Conservation (phyloP, 2,888 invertebrate species). For the Drosophila bunnanda region DNA sequence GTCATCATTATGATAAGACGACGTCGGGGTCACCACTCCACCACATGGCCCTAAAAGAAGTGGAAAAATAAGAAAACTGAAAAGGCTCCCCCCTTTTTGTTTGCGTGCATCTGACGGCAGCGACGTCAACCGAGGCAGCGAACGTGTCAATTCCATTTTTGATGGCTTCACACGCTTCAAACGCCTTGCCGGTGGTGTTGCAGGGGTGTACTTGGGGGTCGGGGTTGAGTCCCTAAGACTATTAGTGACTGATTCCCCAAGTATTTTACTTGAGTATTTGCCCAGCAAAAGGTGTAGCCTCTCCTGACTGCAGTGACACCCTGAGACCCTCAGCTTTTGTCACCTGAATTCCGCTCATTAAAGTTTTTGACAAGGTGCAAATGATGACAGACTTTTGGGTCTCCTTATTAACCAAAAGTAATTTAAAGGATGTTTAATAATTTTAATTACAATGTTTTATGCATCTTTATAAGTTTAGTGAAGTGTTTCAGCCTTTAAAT, state of each 20-base stretch:
- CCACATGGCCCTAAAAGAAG: slow-evolving; percentile 7
- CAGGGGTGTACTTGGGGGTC: too few relatives aligned
- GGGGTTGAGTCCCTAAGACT: slow-evolving; percentile 12
- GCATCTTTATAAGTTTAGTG: too few relatives aligned
- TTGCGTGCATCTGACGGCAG: slow-evolving; percentile 38
- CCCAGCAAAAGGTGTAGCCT: background rate
- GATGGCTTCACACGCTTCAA: slow-evolving; percentile 50
- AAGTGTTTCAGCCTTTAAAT: background rate
- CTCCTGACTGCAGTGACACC: background rate
- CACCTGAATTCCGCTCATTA: slow-evolving; percentile 9
- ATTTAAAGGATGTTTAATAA: background rate
- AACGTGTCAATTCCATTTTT: slow-evolving; percentile 54
- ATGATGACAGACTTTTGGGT: background rate
- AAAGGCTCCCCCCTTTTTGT: slow-evolving; percentile 23
- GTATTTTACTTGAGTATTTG: slow-evolving; percentile 15
- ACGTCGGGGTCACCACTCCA: slow-evolving; percentile 44
- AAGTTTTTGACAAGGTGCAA: slow-evolving; percentile 1
- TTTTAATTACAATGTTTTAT: too few relatives aligned
- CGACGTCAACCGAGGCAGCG: slow-evolving; percentile 10
- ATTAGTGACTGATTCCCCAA: slow-evolving; percentile 20
- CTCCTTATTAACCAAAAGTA: background rate
- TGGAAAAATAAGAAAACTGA: background rate
- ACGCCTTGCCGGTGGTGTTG: slow-evolving; percentile 7
- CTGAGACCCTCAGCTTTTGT: background rate
- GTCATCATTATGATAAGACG: slow-evolving; percentile 79